Percentiles rank a stretch among this genome's conserved stretches.
Conservation (phyloP, 1,140 invertebrate genomes). For the Parapsyche elsis region DNA sequence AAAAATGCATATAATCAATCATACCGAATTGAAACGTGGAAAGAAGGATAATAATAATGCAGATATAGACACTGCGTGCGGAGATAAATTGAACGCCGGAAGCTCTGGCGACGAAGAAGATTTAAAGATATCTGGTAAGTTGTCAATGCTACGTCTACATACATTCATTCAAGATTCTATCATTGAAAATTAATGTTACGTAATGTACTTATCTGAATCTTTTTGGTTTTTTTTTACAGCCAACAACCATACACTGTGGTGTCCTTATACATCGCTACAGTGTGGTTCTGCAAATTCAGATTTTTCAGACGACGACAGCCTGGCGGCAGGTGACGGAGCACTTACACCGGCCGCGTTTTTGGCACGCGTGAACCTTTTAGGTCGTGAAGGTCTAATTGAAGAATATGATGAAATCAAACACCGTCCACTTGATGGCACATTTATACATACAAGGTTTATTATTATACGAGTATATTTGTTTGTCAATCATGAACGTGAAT, state of each 20-base stretch:
- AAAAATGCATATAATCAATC: slow-evolving; percentile 54
- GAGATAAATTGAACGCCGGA: slow-evolving; percentile 58
- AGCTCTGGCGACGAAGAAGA: slow-evolving; percentile 66
- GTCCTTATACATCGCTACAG: slow-evolving; percentile 43
- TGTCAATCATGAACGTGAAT: not conserved
- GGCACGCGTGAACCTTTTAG: slow-evolving; percentile 71
- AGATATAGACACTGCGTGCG: slow-evolving; percentile 43
- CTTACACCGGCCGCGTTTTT: slow-evolving; percentile 82
- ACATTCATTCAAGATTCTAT: not conserved
- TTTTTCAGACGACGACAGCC: slow-evolving; percentile 88
- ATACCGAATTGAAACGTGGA: slow-evolving; percentile 43
- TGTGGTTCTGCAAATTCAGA: slow-evolving; percentile 81
- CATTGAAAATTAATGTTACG: not conserved
- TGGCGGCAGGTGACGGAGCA: slow-evolving; percentile 77
- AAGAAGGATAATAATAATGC: slow-evolving; percentile 52
- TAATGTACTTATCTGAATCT: not conserved
- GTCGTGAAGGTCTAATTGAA: slow-evolving; percentile 80
- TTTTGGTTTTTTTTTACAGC: slow-evolving; percentile 30
- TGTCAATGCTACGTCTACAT: not conserved
- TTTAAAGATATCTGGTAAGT: slow-evolving; percentile 66
- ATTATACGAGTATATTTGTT: slow-evolving; percentile 6
- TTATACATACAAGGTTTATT: slow-evolving; percentile 75
- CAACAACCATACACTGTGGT: slow-evolving; percentile 49
- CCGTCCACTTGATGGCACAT: slow-evolving; percentile 85
- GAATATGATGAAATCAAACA: slow-evolving; percentile 89